Percentiles rank a stretch among this genome's conserved stretches.
These are phyloP conservation scores for Cygnus atratus DNA, from an alignment of 2,113 vertebrate species.

Conservation along the genomic window DNA sequence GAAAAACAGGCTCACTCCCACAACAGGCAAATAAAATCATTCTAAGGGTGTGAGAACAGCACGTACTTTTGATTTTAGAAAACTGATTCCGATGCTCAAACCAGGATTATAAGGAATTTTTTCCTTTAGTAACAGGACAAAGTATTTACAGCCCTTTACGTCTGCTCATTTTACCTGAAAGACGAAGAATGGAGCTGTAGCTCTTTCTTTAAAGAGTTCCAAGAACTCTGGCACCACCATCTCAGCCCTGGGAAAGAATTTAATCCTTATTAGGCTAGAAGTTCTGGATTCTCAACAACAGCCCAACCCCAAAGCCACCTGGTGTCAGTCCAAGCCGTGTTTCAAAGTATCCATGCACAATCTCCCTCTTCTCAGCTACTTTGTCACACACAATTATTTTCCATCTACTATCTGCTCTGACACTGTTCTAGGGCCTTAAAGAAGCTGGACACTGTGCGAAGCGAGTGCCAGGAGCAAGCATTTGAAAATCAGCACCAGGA, in stretches of 20 bases:
- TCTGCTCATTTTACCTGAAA: slow-evolving; percentile 84
- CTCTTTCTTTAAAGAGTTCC: slow-evolving; percentile 92
- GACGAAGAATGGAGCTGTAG: slow-evolving; percentile 95
- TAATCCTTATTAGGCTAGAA: not conserved
- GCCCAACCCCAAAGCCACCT: not conserved
- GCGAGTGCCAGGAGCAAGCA: not conserved
- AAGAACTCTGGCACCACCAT: slow-evolving; percentile 97
- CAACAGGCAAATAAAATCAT: not conserved
- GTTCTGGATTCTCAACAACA: not conserved
- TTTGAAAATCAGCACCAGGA: not conserved
- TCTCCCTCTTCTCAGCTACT: not conserved
- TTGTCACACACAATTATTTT: too few species aligned
- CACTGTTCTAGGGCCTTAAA: not conserved
- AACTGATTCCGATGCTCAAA: not conserved
- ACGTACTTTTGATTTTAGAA: not conserved
- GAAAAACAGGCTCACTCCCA: not conserved
- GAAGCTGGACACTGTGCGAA: not conserved
- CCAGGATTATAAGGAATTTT: not conserved
- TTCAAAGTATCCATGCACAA: not conserved
- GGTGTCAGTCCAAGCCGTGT: too few species aligned
- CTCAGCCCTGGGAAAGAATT: slow-evolving; percentile 80
- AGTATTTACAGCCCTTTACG: not conserved
- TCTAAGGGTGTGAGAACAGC: too few species aligned
- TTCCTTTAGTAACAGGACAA: not conserved
- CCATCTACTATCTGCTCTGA: too few species aligned